Evolutionary conservation across 2,113 vertebrate genomes (phyloP).

Genomic region (Apodemus speciosus): DNA sequence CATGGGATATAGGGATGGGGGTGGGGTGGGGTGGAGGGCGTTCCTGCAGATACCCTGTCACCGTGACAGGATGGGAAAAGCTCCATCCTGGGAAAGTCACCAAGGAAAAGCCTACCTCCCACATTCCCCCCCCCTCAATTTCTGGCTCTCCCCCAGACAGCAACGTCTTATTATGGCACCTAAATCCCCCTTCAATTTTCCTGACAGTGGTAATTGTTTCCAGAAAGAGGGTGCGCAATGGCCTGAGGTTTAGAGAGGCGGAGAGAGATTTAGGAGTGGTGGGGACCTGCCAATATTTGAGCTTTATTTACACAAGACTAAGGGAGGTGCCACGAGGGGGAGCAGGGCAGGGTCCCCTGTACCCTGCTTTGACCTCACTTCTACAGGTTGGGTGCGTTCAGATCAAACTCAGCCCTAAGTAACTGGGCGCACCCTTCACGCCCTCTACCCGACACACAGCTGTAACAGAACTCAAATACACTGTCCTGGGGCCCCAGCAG

Average conservation of each 20-base stretch:
- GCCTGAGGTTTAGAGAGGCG: background rate
- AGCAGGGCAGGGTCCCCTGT: background rate
- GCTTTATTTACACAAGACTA: conserved; percentile 13
- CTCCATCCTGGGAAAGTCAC: conserved; percentile 18
- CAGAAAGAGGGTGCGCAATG: background rate
- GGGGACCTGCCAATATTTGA: background rate
- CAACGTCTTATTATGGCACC: conserved; percentile 40
- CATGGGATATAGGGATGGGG: background rate
- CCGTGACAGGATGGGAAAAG: background rate
- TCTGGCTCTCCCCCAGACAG: conserved; percentile 37
- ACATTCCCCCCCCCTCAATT: background rate
- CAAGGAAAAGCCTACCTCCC: conserved; percentile 38
- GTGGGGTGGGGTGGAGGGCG: fast-evolving
- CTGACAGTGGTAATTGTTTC: conserved; percentile 52
- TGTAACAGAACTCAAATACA: too few species aligned
- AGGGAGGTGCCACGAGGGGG: background rate
- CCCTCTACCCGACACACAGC: background rate
- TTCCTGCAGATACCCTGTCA: background rate
- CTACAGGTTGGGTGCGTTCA: background rate
- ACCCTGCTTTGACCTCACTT: background rate
- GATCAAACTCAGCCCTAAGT: background rate
- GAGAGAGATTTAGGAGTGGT: background rate
- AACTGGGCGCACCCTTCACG: background rate
- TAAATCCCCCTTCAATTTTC: conserved; percentile 46
- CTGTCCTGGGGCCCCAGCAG: background rate